Conservation (phyloP, 1,140 invertebrate genomes). For the Mycetomoellerius zeteki region DNA sequence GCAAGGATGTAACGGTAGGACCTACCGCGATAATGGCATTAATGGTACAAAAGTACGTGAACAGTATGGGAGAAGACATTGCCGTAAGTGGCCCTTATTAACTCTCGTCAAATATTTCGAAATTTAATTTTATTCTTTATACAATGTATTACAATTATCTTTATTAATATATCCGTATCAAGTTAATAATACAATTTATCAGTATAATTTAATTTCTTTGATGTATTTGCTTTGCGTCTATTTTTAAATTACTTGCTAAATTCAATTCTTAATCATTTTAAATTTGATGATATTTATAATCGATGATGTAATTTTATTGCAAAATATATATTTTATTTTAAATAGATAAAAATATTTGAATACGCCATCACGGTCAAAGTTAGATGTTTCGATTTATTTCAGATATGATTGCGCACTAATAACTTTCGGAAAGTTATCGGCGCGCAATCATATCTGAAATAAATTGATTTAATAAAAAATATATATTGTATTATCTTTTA, state of each 20-base stretch:
- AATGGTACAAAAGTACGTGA: slow-evolving; percentile 86
- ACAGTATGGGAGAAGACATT: slow-evolving; percentile 85
- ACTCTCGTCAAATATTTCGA: not conserved
- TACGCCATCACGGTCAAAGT: too few species aligned
- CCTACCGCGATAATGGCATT: slow-evolving; percentile 89
- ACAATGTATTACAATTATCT: not conserved
- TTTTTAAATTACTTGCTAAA: not conserved
- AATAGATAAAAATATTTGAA: not conserved
- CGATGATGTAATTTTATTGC: not conserved
- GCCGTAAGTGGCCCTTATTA: slow-evolving; percentile 85
- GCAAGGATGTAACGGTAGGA: slow-evolving; percentile 90
- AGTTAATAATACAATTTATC: not conserved
- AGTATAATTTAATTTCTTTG: not conserved
- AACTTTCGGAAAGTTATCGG: too few species aligned
- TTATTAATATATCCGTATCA: not conserved
- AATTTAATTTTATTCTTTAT: slow-evolving; percentile 2
- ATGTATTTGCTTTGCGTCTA: not conserved
- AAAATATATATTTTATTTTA: not conserved
- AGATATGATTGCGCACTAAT: too few species aligned
- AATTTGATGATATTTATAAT: not conserved
- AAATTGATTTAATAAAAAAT: too few species aligned
- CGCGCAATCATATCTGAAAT: too few species aligned
- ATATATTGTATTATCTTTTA: too few species aligned
- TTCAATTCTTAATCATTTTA: not conserved
- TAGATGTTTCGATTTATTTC: too few species aligned